Evolutionary conservation across 1,140 invertebrate genomes (phyloP), one percentile per base, ranked within the genome.

Genomic region (Trachymyrmex septentrionalis): DNA sequence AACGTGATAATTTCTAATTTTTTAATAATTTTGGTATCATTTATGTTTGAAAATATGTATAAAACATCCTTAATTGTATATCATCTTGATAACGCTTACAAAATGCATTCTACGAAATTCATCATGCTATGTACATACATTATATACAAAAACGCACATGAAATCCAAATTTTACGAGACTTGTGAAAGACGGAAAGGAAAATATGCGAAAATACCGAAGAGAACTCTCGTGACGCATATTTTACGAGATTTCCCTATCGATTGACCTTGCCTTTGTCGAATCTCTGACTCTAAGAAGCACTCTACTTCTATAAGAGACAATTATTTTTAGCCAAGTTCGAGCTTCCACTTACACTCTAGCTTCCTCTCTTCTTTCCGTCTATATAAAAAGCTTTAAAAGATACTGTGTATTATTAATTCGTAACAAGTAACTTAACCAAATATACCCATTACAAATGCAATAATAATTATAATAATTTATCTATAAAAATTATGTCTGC

Each of bases 261-360:
- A 88, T 82, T 67, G 88, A 90, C 88, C 89, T 90, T 90, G 89
- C 64, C 24, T 84, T 34, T 82, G 81, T 80, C 61, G 27, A 90
- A 90, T 90, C 80, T 88, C 89, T 66, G 64, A 48, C 76, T 75
- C 48, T 38, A 85, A 53, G 21, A 71, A 63, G 16, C 24, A 85
- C 59, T 53, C n/a, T 63, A 64, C 77, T 64, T 61, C 61, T 34
- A 48, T 76, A 76, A 85, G 69, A 85, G 81, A 30, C 72, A 90
- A 90, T 90, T 90, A 90, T 90, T 90, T 90, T 90, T 90, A 90
- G 87, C 86, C 72, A 72, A 82, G 64, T 88, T 73, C 61, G 24
- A 59, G 64, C 24, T 55, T 88, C 38, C 63, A 53, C 38, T 86
- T 27, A 34, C 59, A 16, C 2, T 3, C 38, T 55, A n/a, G 4